A percentile compares a stretch with the other conserved stretches of the same genome.
Evolutionary conservation across 1,140 invertebrate species (phyloP).

Genomic region (Oncopodura yosiiana): DNA sequence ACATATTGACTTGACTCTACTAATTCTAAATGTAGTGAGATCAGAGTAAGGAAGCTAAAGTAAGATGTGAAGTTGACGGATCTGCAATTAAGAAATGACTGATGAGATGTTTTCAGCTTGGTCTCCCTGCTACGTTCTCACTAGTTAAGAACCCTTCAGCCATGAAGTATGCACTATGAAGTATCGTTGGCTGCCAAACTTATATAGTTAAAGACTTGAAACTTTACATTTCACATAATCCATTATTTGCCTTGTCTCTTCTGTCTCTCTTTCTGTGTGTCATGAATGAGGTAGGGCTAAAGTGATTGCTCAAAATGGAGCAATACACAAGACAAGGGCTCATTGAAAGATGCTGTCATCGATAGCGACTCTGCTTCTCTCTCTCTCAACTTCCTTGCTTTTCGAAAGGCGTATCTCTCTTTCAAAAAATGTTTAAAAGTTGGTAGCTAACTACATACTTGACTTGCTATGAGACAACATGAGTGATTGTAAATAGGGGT

Average conservation of each 20-base stretch:
- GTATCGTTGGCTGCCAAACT: too few species aligned
- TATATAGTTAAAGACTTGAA: background rate
- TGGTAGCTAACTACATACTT: too few species aligned
- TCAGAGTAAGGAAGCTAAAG: background rate
- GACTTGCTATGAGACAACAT: conserved; percentile 1
- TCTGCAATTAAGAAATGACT: conserved; percentile 35
- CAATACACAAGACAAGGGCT: conserved; percentile 15
- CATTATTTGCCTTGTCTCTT: conserved; percentile 16
- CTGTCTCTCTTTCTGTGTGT: too few species aligned
- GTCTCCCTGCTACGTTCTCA: background rate
- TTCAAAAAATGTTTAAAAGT: conserved; percentile 2
- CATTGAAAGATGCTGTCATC: conserved; percentile 27
- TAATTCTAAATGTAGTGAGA: background rate
- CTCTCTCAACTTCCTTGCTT: background rate
- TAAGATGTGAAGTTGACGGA: conserved; percentile 30
- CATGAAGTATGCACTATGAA: too few species aligned
- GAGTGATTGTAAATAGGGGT: background rate
- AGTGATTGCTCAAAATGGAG: conserved; percentile 27
- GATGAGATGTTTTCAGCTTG: conserved; percentile 27
- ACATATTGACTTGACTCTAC: background rate
- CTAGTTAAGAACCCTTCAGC: background rate
- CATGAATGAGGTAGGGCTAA: too few species aligned
- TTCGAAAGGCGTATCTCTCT: background rate
- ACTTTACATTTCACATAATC: background rate
- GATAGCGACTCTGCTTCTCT: conserved; percentile 4